phyloP scores from a whole-genome alignment of 2,113 vertebrate species.

The Myxocyprinus asiaticus region DNA sequence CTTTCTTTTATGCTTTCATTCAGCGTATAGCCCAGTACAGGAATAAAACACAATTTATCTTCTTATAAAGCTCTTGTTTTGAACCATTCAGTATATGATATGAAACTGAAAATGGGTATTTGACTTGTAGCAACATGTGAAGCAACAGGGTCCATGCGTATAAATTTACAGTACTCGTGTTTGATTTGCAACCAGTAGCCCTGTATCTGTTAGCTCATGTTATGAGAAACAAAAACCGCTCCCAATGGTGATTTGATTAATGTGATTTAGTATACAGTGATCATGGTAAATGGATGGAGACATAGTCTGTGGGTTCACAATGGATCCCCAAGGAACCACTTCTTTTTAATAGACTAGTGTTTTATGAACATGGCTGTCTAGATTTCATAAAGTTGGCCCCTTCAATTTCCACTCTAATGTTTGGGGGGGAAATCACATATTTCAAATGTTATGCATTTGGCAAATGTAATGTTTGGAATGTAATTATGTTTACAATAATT shows the following conservation, averaged over 20 bases:
- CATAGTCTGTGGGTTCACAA: not conserved
- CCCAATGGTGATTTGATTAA: not conserved
- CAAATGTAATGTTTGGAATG: slow-evolving; percentile 7
- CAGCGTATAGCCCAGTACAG: not conserved
- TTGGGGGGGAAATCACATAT: too few relatives aligned
- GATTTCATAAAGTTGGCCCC: too few relatives aligned
- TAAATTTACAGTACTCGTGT: too few relatives aligned
- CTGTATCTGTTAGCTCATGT: not conserved
- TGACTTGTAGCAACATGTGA: not conserved
- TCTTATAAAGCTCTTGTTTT: not conserved
- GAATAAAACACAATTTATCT: not conserved
- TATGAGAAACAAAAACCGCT: not conserved
- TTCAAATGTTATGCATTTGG: not conserved
- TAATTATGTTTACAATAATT: slow-evolving; percentile 1
- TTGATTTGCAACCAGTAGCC: not conserved
- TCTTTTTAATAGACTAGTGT: not conserved
- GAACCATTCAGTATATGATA: not conserved
- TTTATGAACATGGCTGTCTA: too few relatives aligned
- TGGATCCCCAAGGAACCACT: not conserved
- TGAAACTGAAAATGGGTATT: not conserved
- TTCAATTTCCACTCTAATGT: not conserved
- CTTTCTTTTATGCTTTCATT: not conserved
- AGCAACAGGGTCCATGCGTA: too few relatives aligned
- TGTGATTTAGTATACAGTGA: not conserved
- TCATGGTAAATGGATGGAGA: slow-evolving; percentile 4